Conservation (phyloP, 30 jellyfish, hydroid and myxozoan genomes). For the Turritopsis dohrnii region DNA sequence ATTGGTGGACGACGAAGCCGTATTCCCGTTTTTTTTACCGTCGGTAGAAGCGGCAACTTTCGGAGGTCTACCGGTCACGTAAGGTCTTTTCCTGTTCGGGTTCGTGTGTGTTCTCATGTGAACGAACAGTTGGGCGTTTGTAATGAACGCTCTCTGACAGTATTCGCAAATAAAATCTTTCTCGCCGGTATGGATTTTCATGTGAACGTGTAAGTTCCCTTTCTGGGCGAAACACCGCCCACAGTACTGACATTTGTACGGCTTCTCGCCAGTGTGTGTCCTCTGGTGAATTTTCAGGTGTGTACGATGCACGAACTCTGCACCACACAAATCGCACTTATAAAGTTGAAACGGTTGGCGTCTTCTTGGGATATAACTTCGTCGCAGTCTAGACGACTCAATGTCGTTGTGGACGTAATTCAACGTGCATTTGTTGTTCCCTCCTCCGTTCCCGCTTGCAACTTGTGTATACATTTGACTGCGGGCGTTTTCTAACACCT, state of each 20-base stretch:
- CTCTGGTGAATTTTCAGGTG: slow-evolving; percentile 28
- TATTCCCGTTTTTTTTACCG: background rate
- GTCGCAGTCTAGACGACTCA: background rate
- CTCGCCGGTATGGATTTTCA: slow-evolving; percentile 23
- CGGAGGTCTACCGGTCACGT: slow-evolving; percentile 19
- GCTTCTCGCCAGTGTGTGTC: slow-evolving; percentile 38
- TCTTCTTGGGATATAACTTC: background rate
- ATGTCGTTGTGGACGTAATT: background rate
- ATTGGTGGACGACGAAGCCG: background rate
- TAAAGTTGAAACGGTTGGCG: slow-evolving; percentile 25
- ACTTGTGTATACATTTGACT: slow-evolving; percentile 9
- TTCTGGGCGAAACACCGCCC: slow-evolving; percentile 27
- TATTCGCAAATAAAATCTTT: slow-evolving; percentile 22
- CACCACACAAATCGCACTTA: slow-evolving; percentile 18
- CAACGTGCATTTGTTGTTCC: background rate
- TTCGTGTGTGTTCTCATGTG: slow-evolving; percentile 30
- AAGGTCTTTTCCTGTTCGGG: slow-evolving; percentile 13
- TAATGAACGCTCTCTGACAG: slow-evolving; percentile 13
- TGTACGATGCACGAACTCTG: slow-evolving; percentile 32
- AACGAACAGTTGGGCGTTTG: slow-evolving; percentile 31
- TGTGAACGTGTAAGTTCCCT: slow-evolving; percentile 17
- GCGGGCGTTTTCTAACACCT: background rate
- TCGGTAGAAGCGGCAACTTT: background rate
- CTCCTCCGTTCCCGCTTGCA: background rate
- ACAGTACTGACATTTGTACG: slow-evolving; percentile 22